Evolutionary conservation across 1,140 invertebrate species (phyloP).

Genomic region (Diachasma alloeum): DNA sequence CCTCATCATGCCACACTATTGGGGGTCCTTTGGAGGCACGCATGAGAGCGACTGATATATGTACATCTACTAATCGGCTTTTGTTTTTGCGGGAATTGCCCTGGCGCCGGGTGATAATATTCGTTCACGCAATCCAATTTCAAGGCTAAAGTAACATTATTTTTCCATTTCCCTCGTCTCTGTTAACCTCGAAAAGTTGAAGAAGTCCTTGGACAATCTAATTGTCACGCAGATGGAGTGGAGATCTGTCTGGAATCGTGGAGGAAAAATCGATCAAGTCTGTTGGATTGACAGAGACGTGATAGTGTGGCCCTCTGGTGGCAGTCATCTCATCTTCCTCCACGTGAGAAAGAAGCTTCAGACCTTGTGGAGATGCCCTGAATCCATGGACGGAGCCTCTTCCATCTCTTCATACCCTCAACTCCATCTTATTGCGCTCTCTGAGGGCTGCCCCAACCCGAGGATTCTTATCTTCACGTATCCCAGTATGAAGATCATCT

Average conservation of each 20-base stretch:
- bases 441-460: slow-evolving; percentile 48
- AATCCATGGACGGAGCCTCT: slow-evolving; percentile 46
- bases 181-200: neutral
- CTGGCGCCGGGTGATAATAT: neutral
- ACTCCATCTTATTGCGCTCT: slow-evolving; percentile 46
- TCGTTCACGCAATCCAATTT: neutral
- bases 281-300: slow-evolving; percentile 54
- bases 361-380: slow-evolving; percentile 42
- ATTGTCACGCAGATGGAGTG: slow-evolving; percentile 25
- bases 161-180: no score
- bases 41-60: slow-evolving; percentile 30
- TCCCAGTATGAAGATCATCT: slow-evolving; percentile 51
- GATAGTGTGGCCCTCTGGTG: slow-evolving; percentile 53
- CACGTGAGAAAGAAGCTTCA: slow-evolving; percentile 38
- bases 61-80: slow-evolving; percentile 58
- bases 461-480: slow-evolving; percentile 52
- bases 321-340: slow-evolving; percentile 52
- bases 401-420: slow-evolving; percentile 48
- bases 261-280: slow-evolving; percentile 48
- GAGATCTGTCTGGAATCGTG: slow-evolving; percentile 51
- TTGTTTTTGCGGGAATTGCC: slow-evolving; percentile 46
- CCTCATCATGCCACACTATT: slow-evolving; percentile 62
- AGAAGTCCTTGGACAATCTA: neutral
- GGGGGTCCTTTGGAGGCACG: slow-evolving; percentile 58
- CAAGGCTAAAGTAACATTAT: no score